A percentile compares a stretch with the other conserved stretches of the same genome.
Evolutionary conservation across 2,113 vertebrate species (phyloP).

Genomic region (Corythornis madagascariensis): DNA sequence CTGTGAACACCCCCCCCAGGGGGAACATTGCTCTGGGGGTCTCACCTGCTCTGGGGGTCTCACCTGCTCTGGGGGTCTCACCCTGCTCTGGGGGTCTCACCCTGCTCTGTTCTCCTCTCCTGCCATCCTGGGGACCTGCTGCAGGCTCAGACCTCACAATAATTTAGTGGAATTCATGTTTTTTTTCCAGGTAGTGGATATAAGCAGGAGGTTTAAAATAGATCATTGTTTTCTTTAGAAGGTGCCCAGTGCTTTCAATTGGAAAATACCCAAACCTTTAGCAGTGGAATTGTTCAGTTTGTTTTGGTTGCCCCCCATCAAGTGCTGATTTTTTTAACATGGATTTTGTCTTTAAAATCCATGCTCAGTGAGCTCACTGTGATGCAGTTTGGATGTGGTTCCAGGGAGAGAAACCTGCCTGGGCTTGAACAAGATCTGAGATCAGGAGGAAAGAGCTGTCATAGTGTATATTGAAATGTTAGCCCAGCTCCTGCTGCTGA

Average conservation of each 20-base stretch:
- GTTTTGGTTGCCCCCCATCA: rapidly evolving
- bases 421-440: background rate
- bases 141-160: background rate
- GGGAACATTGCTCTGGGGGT: background rate
- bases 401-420: background rate
- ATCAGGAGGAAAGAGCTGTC: background rate
- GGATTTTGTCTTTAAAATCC: background rate
- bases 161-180: background rate
- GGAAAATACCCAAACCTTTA: background rate
- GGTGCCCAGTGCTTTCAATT: background rate
- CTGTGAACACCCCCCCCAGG: background rate
- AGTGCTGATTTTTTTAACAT: background rate
- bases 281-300: background rate
- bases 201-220: background rate
- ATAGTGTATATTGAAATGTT: background rate
- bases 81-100: background rate
- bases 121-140: background rate
- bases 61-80: background rate
- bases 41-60: no score
- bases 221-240: background rate
- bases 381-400: background rate
- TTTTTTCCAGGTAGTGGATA: background rate
- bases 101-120: constrained; percentile 15
- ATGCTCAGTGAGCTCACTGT: background rate
- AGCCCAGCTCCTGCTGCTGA: background rate